Evolutionary conservation across 64 coral and sea anemone genomes (phyloP).

Genomic region (Anthopleura sola): DNA sequence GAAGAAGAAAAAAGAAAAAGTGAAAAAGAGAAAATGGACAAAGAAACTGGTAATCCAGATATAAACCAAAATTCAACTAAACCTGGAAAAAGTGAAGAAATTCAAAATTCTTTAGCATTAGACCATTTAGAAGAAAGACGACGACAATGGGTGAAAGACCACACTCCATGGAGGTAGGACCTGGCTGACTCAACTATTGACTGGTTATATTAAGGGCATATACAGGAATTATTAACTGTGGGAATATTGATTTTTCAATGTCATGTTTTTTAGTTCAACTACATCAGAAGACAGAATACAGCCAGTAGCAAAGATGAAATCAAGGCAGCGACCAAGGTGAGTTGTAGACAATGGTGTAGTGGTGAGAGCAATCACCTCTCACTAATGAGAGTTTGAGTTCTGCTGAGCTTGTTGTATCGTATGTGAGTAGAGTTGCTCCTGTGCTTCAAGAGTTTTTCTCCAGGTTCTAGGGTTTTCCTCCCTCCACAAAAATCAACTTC

Average conservation of each 20-base stretch:
- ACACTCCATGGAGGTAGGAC: constrained; percentile 64
- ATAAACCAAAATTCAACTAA: background rate
- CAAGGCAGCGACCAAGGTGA: constrained; percentile 38
- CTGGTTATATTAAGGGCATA: background rate
- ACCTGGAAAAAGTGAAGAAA: background rate
- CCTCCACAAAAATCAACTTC: no score
- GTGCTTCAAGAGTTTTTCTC: no score
- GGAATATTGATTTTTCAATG: background rate
- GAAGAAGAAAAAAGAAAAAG: constrained; percentile 11
- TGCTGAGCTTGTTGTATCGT: no score
- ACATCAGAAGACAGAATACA: constrained; percentile 61
- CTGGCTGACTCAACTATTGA: background rate
- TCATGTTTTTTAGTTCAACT: constrained; percentile 16
- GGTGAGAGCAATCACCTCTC: no score
- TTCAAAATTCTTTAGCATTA: constrained; percentile 21
- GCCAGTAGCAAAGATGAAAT: constrained; percentile 52
- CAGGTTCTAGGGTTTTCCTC: no score
- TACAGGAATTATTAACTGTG: background rate
- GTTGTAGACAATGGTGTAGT: background rate
- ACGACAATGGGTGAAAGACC: constrained; percentile 58
- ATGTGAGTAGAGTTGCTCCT: no score
- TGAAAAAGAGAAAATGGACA: constrained; percentile 2
- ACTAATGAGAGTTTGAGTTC: no score
- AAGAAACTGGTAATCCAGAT: background rate
- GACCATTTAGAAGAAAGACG: constrained; percentile 47